These are phyloP conservation scores for Mustelus asterias DNA, from an alignment of 2,113 vertebrate genomes.

Conservation along the genomic window DNA sequence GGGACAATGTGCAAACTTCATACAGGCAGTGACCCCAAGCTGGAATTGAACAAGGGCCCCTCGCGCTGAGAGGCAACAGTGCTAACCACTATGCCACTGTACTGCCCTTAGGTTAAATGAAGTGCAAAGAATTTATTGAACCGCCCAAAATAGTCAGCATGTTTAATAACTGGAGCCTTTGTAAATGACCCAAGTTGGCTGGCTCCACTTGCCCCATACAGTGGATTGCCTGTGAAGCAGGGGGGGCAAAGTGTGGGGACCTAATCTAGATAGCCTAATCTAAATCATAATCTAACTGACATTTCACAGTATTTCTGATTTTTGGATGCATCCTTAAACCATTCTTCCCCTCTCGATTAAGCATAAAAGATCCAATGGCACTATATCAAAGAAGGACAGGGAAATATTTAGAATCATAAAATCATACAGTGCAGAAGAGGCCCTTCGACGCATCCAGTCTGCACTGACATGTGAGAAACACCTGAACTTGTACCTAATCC, in stretches of 20 bases:
- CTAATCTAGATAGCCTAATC: neutral
- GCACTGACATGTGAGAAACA: no score
- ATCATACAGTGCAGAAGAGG: no score
- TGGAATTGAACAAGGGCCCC: no score
- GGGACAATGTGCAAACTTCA: no score
- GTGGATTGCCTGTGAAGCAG: neutral
- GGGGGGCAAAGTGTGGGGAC: neutral
- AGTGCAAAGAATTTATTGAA: neutral
- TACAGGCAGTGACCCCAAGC: no score
- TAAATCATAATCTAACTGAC: neutral
- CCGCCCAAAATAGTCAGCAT: no score
- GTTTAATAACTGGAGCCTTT: neutral
- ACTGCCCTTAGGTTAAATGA: neutral
- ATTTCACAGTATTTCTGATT: neutral
- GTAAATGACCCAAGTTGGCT: neutral
- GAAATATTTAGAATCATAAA: neutral
- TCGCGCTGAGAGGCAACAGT: no score
- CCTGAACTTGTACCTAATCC: no score
- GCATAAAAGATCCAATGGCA: neutral
- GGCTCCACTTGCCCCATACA: neutral
- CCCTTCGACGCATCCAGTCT: no score
- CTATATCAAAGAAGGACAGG: neutral
- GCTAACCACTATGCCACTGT: no score
- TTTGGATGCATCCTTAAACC: neutral
- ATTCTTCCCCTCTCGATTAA: neutral